Conservation (phyloP, 2,797 vertebrate genomes). For the Catamblyrhynchus diadema region DNA sequence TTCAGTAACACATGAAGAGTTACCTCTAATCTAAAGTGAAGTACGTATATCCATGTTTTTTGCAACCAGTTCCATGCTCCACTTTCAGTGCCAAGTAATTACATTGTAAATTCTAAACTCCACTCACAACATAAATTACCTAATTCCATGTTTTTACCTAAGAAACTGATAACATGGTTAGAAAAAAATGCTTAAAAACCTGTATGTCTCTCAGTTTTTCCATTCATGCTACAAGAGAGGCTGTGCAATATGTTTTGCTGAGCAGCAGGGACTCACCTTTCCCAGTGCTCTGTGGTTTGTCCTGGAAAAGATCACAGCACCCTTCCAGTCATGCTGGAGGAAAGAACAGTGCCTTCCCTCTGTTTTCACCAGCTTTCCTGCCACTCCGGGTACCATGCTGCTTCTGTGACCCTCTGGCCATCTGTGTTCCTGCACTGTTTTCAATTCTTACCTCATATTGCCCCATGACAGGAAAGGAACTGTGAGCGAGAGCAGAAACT, state of each 20-base stretch:
- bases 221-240: background rate
- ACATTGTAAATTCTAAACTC: background rate
- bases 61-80: background rate
- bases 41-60: background rate
- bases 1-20: background rate
- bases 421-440: background rate
- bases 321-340: background rate
- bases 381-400: too few species aligned
- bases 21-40: background rate
- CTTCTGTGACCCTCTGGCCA: background rate
- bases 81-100: background rate
- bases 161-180: background rate
- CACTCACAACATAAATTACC: background rate
- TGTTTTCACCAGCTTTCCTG: background rate
- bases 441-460: background rate
- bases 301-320: background rate
- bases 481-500: background rate
- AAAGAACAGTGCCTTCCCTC: background rate
- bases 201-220: background rate
- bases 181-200: background rate
- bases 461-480: background rate
- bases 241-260: background rate
- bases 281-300: background rate
- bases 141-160: background rate
- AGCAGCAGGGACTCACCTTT: background rate